Conservation (phyloP, 1,140 invertebrate species). For the Calliopsis andreniformis region DNA sequence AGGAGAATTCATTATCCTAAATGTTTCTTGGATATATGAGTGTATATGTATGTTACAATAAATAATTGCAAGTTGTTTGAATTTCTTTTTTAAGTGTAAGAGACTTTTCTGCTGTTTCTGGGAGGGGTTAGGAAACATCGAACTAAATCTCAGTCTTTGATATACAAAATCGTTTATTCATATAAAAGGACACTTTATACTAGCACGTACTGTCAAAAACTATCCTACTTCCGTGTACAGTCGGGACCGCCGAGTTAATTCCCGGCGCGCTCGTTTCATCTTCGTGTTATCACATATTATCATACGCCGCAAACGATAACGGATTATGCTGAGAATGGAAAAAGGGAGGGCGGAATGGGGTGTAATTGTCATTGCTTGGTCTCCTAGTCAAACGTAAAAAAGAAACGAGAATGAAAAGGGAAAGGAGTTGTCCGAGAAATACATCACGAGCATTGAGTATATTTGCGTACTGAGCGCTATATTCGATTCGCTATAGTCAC, state of each 20-base stretch:
- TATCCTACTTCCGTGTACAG: constrained; percentile 72
- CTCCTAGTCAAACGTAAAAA: neutral
- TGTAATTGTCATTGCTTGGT: constrained; percentile 33
- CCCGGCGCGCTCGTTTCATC: constrained; percentile 68
- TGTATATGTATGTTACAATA: too few species aligned
- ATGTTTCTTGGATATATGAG: too few species aligned
- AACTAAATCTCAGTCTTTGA: constrained; percentile 42
- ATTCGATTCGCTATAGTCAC: constrained; percentile 24
- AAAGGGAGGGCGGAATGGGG: neutral
- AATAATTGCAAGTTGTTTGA: too few species aligned
- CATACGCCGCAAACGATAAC: constrained; percentile 69
- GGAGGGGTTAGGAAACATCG: neutral
- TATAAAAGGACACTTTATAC: constrained; percentile 81
- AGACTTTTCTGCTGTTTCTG: too few species aligned
- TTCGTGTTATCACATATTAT: constrained; percentile 77
- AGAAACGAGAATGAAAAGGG: neutral
- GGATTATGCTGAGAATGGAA: constrained; percentile 58
- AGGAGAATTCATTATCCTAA: constrained; percentile 79
- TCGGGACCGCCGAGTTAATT: constrained; percentile 67
- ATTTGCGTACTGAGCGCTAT: constrained; percentile 35
- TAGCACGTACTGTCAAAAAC: constrained; percentile 77
- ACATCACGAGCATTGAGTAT: constrained; percentile 46
- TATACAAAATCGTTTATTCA: constrained; percentile 80
- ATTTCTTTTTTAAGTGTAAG: too few species aligned
- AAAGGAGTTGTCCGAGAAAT: constrained; percentile 18